These are phyloP conservation scores for Autographa gamma DNA, from an alignment of 2,888 invertebrate species.

Conservation along the genomic window DNA sequence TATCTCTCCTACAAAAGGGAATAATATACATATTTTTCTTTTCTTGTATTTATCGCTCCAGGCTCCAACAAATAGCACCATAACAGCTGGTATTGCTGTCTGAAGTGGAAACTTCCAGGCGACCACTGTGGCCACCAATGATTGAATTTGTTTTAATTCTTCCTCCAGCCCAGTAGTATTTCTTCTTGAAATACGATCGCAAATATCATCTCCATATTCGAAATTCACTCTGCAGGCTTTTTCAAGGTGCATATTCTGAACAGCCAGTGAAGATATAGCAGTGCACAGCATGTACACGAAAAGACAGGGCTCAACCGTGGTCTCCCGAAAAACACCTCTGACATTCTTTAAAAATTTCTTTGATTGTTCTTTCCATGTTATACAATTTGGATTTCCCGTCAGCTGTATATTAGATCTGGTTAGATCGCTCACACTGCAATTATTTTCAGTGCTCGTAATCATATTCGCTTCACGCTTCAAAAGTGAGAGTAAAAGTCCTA, in stretches of 20 bases:
- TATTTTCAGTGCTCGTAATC: slow-evolving; percentile 75
- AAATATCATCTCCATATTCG: slow-evolving; percentile 85
- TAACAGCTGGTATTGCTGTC: slow-evolving; percentile 88
- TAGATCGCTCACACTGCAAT: slow-evolving; percentile 72
- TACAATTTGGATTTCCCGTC: slow-evolving; percentile 68
- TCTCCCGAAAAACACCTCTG: slow-evolving; percentile 75
- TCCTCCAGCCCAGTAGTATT: slow-evolving; percentile 82
- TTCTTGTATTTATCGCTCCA: slow-evolving; percentile 90
- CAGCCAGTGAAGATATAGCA: slow-evolving; percentile 90
- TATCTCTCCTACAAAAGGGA: slow-evolving; percentile 89
- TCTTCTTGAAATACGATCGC: slow-evolving; percentile 83
- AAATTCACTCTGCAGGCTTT: slow-evolving; percentile 89
- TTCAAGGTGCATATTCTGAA: slow-evolving; percentile 89
- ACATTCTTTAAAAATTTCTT: slow-evolving; percentile 78
- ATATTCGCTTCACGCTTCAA: slow-evolving; percentile 65
- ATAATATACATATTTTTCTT: slow-evolving; percentile 89
- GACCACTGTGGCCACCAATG: slow-evolving; percentile 85
- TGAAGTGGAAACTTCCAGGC: slow-evolving; percentile 90
- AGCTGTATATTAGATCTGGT: slow-evolving; percentile 80
- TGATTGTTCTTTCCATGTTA: slow-evolving; percentile 76
- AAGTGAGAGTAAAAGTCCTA: slow-evolving; percentile 79
- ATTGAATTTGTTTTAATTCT: slow-evolving; percentile 82
- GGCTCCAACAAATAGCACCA: slow-evolving; percentile 89
- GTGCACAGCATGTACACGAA: slow-evolving; percentile 91
- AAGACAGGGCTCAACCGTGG: slow-evolving; percentile 91